phyloP scores from a whole-genome alignment of 2,888 invertebrate genomes.

The Drosophila sordidula region DNA sequence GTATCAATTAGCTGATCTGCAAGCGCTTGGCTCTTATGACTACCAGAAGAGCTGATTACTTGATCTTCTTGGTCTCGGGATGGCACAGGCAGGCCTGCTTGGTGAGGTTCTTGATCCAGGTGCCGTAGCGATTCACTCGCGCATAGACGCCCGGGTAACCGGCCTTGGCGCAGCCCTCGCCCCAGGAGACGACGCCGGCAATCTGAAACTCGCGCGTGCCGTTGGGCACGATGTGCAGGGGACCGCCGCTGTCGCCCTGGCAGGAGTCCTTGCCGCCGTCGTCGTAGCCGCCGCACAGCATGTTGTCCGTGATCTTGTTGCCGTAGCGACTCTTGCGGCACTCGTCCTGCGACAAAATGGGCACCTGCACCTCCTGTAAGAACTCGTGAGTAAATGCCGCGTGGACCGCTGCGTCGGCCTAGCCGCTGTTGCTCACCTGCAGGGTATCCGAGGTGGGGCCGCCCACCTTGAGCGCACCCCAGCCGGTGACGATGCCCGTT shows the following conservation, averaged over 20 bases:
- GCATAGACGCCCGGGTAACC: conserved; percentile 90
- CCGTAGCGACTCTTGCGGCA: conserved; percentile 83
- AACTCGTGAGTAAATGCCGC: too few species aligned
- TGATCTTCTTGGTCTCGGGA: conserved; percentile 83
- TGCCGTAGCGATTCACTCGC: conserved; percentile 90
- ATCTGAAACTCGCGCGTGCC: conserved; percentile 78
- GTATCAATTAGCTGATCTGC: conserved; percentile 7
- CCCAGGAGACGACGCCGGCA: conserved; percentile 90
- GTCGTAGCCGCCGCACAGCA: conserved; percentile 83
- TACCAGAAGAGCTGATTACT: conserved; percentile 50
- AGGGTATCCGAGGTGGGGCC: conserved; percentile 89
- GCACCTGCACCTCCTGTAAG: conserved; percentile 90
- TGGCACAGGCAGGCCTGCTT: conserved; percentile 89
- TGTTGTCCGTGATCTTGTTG: conserved; percentile 84
- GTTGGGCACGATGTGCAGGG: conserved; percentile 80
- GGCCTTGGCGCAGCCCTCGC: conserved; percentile 85
- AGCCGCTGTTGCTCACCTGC: conserved; percentile 87
- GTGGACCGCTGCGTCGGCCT: too few species aligned
- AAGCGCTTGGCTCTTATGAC: conserved; percentile 11
- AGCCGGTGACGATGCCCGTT: conserved; percentile 89
- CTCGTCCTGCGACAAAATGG: conserved; percentile 88
- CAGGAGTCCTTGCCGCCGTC: conserved; percentile 84
- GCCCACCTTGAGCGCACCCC: conserved; percentile 91
- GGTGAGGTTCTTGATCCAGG: conserved; percentile 90
- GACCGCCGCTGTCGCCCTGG: conserved; percentile 85